phyloP scores from a whole-genome alignment of 2,888 invertebrate genomes.

The Mesorhabditis sp. region DNA sequence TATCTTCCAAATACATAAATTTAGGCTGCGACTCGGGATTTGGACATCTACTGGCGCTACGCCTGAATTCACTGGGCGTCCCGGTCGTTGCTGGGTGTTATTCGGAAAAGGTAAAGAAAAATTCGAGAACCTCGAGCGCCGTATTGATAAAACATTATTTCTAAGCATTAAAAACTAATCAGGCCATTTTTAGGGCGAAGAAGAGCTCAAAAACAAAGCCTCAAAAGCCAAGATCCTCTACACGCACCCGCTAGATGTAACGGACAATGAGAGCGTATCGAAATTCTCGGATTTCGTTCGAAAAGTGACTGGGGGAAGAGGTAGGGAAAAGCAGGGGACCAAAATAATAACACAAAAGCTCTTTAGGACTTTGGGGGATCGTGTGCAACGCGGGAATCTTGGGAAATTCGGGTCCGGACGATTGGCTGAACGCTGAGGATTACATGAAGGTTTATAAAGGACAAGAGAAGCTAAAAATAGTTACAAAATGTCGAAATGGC shows the following conservation, averaged over 20 bases:
- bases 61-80: constrained; percentile 21
- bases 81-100: constrained; percentile 33
- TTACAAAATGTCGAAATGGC: too few species aligned
- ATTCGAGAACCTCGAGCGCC: not conserved
- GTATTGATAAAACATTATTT: not conserved
- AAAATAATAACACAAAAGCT: not conserved
- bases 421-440: constrained; percentile 56
- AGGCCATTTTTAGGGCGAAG: constrained; percentile 31
- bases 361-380: constrained; percentile 38
- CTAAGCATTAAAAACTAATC: not conserved
- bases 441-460: constrained; percentile 55
- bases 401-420: constrained; percentile 50
- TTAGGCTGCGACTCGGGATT: constrained; percentile 33
- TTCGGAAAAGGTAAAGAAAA: constrained; percentile 18
- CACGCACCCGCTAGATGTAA: constrained; percentile 42
- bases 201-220: constrained; percentile 26
- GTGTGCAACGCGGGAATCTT: constrained; percentile 53
- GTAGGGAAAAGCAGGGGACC: not conserved
- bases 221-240: constrained; percentile 18
- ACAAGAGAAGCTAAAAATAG: too few species aligned
- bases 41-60: constrained; percentile 24
- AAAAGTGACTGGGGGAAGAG: constrained; percentile 16
- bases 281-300: constrained; percentile 33
- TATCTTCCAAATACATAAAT: not conserved
- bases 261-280: constrained; percentile 37